phyloP scores from a whole-genome alignment of 2,888 invertebrate genomes.

The Cerastis rubricosa region DNA sequence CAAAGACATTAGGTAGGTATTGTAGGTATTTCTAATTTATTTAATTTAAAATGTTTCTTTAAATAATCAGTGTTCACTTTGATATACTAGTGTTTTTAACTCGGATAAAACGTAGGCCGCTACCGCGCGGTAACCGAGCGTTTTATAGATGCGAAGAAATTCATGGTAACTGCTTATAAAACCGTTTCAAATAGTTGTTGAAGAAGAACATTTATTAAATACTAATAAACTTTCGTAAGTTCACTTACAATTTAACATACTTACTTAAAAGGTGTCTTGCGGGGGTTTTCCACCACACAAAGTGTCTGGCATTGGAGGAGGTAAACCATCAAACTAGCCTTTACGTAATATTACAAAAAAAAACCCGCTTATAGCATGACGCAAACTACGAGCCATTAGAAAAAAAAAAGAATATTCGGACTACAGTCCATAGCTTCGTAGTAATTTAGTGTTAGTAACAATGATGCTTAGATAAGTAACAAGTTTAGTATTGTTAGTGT shows the following conservation, averaged over 20 bases:
- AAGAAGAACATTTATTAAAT: too few species aligned
- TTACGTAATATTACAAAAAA: neutral
- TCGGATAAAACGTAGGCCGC: too few species aligned
- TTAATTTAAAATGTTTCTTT: neutral
- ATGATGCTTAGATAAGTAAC: too few species aligned
- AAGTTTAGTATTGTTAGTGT: too few species aligned
- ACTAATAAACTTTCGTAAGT: too few species aligned
- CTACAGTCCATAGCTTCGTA: too few species aligned
- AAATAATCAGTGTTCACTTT: neutral
- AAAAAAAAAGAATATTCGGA: too few species aligned
- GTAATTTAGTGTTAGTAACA: too few species aligned
- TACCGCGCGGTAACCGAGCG: neutral
- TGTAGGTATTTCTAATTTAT: neutral
- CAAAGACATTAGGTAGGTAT: too few species aligned
- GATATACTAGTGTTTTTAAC: neutral
- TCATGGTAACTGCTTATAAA: neutral
- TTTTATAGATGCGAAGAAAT: neutral
- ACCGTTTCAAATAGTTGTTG: neutral
- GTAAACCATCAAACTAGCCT: neutral
- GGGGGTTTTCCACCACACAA: neutral
- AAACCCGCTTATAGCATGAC: neutral
- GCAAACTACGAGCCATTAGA: neutral
- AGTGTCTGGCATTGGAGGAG: neutral
- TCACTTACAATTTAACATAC: neutral
- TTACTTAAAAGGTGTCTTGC: neutral